These are phyloP conservation scores for Heliocidaris tuberculata DNA, from an alignment of 35 echinoderm and acorn worm genomes.

Conservation along the genomic window DNA sequence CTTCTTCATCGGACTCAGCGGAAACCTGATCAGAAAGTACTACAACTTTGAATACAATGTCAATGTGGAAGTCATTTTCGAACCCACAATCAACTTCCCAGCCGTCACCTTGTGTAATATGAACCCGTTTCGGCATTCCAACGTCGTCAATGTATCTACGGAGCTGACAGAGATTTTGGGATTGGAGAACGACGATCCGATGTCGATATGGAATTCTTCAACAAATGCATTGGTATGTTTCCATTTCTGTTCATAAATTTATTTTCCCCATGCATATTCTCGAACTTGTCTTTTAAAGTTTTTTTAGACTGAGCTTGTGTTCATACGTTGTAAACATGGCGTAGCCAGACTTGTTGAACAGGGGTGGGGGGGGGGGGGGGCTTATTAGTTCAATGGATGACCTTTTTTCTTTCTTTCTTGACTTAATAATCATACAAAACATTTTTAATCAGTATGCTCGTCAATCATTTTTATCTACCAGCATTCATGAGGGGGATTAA, in stretches of 20 bases:
- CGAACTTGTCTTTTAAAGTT: no score
- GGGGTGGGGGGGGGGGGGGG: no score
- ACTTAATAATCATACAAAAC: no score
- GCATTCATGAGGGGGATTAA: no score
- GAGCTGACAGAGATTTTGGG: not conserved
- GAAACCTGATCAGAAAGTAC: not conserved
- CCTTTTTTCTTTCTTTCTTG: no score
- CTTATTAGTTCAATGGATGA: no score
- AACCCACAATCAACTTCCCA: constrained; percentile 20
- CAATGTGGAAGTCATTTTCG: constrained; percentile 20
- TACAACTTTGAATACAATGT: constrained; percentile 29
- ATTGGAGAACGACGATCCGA: not conserved
- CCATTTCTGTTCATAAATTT: not conserved
- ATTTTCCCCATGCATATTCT: not conserved
- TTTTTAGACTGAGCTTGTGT: not conserved
- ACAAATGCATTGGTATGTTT: not conserved
- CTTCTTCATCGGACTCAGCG: not conserved
- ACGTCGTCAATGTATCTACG: not conserved
- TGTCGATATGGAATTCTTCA: not conserved
- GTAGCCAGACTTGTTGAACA: no score
- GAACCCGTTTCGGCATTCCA: constrained; percentile 33
- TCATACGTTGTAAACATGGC: not conserved
- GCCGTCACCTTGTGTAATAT: constrained; percentile 51
- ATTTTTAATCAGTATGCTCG: no score
- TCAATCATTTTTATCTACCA: no score